Conservation (phyloP, 2,113 vertebrate genomes). For the Notarius lentiginosus region DNA sequence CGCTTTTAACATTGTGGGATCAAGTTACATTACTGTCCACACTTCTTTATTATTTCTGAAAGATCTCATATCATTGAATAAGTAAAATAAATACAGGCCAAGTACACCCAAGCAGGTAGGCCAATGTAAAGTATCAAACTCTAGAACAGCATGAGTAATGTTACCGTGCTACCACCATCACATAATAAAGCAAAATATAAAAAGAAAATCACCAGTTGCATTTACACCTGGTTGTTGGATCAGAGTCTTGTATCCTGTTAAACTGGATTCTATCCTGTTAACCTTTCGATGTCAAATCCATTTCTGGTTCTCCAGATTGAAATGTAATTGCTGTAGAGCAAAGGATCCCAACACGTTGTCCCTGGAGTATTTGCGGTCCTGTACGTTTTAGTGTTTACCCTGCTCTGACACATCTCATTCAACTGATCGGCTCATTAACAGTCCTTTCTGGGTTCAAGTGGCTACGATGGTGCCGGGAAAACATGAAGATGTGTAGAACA, state of each 20-base stretch:
- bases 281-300: not conserved
- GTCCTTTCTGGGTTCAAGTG: not conserved
- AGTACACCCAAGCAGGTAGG: not conserved
- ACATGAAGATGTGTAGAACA: not conserved
- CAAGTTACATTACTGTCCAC: not conserved
- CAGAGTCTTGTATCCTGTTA: slow-evolving; percentile 14
- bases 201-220: not conserved
- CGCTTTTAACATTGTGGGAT: slow-evolving; percentile 54
- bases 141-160: not conserved
- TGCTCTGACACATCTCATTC: not conserved
- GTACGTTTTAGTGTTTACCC: not conserved
- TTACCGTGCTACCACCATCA: slow-evolving; percentile 11
- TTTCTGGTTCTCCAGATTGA: not conserved
- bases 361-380: not conserved
- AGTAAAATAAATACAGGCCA: not conserved
- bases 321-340: not conserved
- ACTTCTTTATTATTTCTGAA: slow-evolving; percentile 19
- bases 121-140: not conserved
- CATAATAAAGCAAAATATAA: slow-evolving; percentile 42
- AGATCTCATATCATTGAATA: not conserved
- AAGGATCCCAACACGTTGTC: not conserved
- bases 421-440: not conserved
- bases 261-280: not conserved
- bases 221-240: slow-evolving; percentile 9
- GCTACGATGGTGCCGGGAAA: not conserved